A percentile compares a stretch with the other conserved stretches of the same genome.
phyloP scores from a whole-genome alignment of 2,113 vertebrate species.

The Sapayoa aenigma region DNA sequence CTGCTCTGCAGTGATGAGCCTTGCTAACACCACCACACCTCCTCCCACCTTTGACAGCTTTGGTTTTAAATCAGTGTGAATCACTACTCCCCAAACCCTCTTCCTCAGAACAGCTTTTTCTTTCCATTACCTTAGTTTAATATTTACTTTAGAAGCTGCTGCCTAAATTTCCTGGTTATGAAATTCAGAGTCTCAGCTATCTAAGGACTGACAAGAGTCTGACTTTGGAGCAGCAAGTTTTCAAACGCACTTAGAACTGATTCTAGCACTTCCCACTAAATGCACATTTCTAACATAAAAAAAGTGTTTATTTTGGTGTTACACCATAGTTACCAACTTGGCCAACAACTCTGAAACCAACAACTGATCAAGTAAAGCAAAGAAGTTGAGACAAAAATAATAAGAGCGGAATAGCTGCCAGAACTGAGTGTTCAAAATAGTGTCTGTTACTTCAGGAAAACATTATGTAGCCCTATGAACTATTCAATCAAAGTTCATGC shows the following conservation, averaged over 20 bases:
- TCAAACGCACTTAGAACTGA: not conserved
- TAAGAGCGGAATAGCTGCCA: not conserved
- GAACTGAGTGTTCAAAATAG: not conserved
- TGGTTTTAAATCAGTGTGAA: not conserved
- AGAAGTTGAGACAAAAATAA: not conserved
- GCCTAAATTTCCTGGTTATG: not conserved
- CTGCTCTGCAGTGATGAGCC: not conserved
- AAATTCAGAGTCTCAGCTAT: not conserved
- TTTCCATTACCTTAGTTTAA: constrained; percentile 50
- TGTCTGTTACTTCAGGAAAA: not conserved
- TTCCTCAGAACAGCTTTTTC: not conserved
- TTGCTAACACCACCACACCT: not conserved
- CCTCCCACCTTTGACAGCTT: not conserved
- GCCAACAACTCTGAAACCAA: not conserved
- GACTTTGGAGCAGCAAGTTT: not conserved
- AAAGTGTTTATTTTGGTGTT: not conserved
- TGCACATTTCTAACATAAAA: not conserved
- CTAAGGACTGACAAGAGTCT: not conserved
- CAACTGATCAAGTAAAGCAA: not conserved
- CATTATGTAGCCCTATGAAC: not conserved
- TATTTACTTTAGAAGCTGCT: constrained; percentile 32
- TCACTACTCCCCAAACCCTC: not conserved
- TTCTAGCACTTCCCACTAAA: not conserved
- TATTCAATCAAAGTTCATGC: not conserved
- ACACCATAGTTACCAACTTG: not conserved